Conservation (phyloP, 2,888 invertebrate species). For the Meganola albula region DNA sequence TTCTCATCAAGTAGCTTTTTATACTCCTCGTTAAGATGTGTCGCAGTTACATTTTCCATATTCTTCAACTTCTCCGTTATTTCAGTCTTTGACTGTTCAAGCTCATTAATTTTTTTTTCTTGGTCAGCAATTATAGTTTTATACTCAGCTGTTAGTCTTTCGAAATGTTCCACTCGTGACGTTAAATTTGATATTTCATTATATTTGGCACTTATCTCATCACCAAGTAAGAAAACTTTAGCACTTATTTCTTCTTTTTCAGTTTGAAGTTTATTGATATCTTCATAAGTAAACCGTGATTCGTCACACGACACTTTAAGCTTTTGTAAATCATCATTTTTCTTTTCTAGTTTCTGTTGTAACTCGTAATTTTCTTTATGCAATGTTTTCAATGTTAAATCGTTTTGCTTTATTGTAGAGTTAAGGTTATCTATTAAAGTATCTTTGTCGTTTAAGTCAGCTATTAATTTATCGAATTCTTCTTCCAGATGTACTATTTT, state of each 20-base stretch:
- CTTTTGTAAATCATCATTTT: slow-evolving; percentile 49
- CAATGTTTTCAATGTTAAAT: slow-evolving; percentile 31
- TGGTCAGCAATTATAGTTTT: slow-evolving; percentile 39
- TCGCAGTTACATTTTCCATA: slow-evolving; percentile 40
- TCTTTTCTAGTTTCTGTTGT: slow-evolving; percentile 36
- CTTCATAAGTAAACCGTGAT: slow-evolving; percentile 38
- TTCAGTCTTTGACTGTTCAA: slow-evolving; percentile 53
- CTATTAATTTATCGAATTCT: slow-evolving; percentile 52
- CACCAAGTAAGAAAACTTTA: slow-evolving; percentile 40
- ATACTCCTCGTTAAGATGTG: slow-evolving; percentile 46
- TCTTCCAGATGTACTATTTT: slow-evolving; percentile 59
- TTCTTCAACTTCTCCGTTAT: slow-evolving; percentile 49
- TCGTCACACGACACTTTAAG: slow-evolving; percentile 39
- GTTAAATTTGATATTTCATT: slow-evolving; percentile 39
- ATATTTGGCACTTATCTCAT: slow-evolving; percentile 46
- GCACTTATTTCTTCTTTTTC: slow-evolving; percentile 49
- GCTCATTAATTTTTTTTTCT: slow-evolving; percentile 59
- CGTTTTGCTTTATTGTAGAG: slow-evolving; percentile 38
- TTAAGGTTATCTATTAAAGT: slow-evolving; percentile 52
- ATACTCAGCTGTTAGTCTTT: slow-evolving; percentile 33
- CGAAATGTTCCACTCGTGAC: slow-evolving; percentile 33
- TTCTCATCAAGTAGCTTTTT: slow-evolving; percentile 49
- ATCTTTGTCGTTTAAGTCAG: slow-evolving; percentile 62
- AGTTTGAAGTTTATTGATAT: slow-evolving; percentile 39
- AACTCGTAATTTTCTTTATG: slow-evolving; percentile 41